Evolutionary conservation across 2,797 vertebrate species (phyloP).

Genomic region (Thamnophis elegans): DNA sequence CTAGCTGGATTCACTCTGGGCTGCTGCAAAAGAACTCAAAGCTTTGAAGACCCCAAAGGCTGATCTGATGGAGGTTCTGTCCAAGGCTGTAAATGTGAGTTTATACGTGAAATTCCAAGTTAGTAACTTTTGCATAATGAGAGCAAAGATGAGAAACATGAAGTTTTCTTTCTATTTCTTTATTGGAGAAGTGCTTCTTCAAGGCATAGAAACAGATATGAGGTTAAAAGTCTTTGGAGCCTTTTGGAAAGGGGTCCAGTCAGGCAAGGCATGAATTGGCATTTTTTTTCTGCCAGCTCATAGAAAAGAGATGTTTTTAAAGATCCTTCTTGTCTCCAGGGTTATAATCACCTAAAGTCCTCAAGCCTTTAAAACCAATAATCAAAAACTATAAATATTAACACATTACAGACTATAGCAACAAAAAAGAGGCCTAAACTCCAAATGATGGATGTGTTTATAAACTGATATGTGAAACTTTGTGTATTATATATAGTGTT

Average conservation of each 20-base stretch:
- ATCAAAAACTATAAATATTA: neutral
- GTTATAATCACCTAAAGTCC: neutral
- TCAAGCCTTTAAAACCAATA: neutral
- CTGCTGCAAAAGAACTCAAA: constrained; percentile 79
- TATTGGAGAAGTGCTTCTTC: neutral
- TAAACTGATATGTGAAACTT: neutral
- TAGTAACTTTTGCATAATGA: rapidly evolving
- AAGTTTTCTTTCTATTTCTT: neutral
- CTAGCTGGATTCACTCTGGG: constrained; percentile 89
- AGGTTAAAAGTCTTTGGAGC: neutral
- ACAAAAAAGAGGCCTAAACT: neutral
- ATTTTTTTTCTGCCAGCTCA: neutral
- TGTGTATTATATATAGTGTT: neutral
- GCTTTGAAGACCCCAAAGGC: constrained; percentile 69
- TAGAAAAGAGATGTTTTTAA: neutral
- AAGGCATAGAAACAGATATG: neutral
- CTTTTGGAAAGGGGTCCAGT: neutral
- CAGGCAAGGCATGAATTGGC: neutral
- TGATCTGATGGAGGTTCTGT: constrained; percentile 70
- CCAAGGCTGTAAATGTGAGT: constrained; percentile 79
- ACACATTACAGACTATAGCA: neutral
- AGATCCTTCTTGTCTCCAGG: neutral
- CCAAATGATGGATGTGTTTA: neutral
- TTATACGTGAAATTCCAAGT: neutral
- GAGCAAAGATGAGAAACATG: neutral